These are phyloP conservation scores for Limnephilus rhombicus DNA, from an alignment of 2,888 invertebrate species.

Conservation along the genomic window DNA sequence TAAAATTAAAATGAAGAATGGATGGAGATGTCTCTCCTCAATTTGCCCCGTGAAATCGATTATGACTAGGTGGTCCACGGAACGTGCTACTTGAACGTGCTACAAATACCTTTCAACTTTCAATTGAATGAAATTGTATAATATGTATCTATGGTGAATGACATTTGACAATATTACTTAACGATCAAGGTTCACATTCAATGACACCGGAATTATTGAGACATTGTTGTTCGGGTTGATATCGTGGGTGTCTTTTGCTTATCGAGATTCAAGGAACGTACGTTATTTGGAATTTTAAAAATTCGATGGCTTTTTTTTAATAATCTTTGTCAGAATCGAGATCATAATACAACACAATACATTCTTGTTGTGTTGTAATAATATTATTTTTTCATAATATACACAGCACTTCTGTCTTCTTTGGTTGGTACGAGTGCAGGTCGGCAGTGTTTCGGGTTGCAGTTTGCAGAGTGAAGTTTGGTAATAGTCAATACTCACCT, in stretches of 20 bases:
- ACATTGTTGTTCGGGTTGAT: background rate
- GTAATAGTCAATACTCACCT: too few relatives aligned
- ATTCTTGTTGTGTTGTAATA: too few relatives aligned
- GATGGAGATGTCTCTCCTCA: conserved; percentile 27
- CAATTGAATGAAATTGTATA: conserved; percentile 28
- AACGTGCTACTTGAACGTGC: background rate
- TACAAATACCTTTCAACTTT: background rate
- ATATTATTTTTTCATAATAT: too few relatives aligned
- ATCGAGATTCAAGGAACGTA: background rate
- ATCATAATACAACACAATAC: too few relatives aligned
- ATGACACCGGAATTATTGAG: background rate
- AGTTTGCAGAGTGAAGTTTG: too few relatives aligned
- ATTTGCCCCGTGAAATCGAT: conserved; percentile 43
- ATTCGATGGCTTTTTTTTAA: background rate
- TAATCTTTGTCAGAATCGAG: too few relatives aligned
- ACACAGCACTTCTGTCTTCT: too few relatives aligned
- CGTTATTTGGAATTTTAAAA: background rate
- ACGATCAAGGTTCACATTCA: background rate
- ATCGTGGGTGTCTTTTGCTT: background rate
- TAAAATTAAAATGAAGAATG: conserved; percentile 1
- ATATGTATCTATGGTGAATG: background rate
- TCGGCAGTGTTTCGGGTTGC: too few relatives aligned
- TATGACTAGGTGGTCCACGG: conserved; percentile 28
- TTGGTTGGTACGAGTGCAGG: too few relatives aligned
- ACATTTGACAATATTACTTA: background rate